Evolutionary conservation across 2,797 vertebrate species (phyloP).

Genomic region (Garrulus glandarius): DNA sequence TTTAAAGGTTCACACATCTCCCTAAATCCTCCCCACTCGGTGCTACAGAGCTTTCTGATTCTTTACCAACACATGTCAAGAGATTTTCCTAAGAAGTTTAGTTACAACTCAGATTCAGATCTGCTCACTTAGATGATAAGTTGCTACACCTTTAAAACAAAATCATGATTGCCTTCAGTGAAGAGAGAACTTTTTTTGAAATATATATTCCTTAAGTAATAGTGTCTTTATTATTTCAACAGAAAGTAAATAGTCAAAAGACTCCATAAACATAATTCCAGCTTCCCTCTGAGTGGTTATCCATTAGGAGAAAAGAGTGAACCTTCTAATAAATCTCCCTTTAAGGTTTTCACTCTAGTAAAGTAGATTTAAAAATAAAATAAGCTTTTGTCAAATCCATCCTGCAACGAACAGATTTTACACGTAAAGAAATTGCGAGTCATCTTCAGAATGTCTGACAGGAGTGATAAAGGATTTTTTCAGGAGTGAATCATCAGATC

Average conservation of each 20-base stretch:
- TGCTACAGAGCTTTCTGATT: neutral
- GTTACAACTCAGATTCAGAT: neutral
- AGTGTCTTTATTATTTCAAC: slow-evolving; percentile 7
- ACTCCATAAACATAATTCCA: slow-evolving; percentile 50
- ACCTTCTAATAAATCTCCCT: slow-evolving; percentile 33
- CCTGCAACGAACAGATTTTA: neutral
- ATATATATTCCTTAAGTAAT: slow-evolving; percentile 9
- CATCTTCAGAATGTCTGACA: neutral
- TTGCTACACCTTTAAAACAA: neutral
- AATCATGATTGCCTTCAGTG: neutral
- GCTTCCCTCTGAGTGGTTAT: slow-evolving; percentile 38
- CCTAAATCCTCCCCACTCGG: neutral
- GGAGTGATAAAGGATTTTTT: neutral
- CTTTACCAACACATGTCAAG: neutral
- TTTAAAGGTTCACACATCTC: neutral
- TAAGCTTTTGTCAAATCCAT: slow-evolving; percentile 5
- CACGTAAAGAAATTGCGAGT: neutral
- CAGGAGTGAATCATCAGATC: neutral
- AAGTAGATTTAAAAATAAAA: slow-evolving; percentile 50
- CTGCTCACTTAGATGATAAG: neutral
- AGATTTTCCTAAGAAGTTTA: neutral
- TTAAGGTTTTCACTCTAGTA: slow-evolving; percentile 39
- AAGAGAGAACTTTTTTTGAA: neutral
- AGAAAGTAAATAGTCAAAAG: slow-evolving; percentile 55
- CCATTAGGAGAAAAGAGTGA: neutral